Percentiles rank a stretch among this genome's conserved stretches.
Conservation (phyloP, 2,888 invertebrate species). For the Aphodius granarius region DNA sequence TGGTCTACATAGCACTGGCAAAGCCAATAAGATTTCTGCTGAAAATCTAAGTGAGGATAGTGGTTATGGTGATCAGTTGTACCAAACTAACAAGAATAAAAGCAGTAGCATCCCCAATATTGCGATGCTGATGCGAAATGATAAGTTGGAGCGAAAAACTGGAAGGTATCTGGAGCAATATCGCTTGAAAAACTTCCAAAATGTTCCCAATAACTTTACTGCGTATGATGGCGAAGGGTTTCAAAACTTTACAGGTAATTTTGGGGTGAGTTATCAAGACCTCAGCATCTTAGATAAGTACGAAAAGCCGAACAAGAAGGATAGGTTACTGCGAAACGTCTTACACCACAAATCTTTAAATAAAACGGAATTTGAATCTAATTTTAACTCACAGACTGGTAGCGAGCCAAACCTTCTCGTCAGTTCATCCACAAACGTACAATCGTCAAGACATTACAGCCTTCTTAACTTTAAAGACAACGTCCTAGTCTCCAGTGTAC, state of each 20-base stretch:
- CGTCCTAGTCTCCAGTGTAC: slow-evolving; percentile 60
- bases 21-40: slow-evolving; percentile 58
- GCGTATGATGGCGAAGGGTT: slow-evolving; percentile 47
- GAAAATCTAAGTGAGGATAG: slow-evolving; percentile 82
- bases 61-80: slow-evolving; percentile 67
- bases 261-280: slow-evolving; percentile 53
- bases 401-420: slow-evolving; percentile 51
- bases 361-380: slow-evolving; percentile 34
- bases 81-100: slow-evolving; percentile 45
- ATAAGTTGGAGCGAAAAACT: slow-evolving; percentile 30
- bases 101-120: slow-evolving; percentile 56
- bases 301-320: slow-evolving; percentile 38
- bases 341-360: not conserved
- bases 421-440: slow-evolving; percentile 29
- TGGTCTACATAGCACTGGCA: slow-evolving; percentile 39
- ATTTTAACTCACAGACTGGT: slow-evolving; percentile 47
- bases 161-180: slow-evolving; percentile 25
- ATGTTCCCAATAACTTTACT: slow-evolving; percentile 39
- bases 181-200: slow-evolving; percentile 22
- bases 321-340: slow-evolving; percentile 42
- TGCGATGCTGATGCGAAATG: slow-evolving; percentile 38
- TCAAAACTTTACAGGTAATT: slow-evolving; percentile 48
- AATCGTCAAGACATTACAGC: slow-evolving; percentile 16
- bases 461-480: slow-evolving; percentile 45
- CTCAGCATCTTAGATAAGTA: slow-evolving; percentile 46